These are phyloP conservation scores for Caenorhabditis sp. DNA, from an alignment of 2,888 invertebrate genomes.

Conservation along the genomic window DNA sequence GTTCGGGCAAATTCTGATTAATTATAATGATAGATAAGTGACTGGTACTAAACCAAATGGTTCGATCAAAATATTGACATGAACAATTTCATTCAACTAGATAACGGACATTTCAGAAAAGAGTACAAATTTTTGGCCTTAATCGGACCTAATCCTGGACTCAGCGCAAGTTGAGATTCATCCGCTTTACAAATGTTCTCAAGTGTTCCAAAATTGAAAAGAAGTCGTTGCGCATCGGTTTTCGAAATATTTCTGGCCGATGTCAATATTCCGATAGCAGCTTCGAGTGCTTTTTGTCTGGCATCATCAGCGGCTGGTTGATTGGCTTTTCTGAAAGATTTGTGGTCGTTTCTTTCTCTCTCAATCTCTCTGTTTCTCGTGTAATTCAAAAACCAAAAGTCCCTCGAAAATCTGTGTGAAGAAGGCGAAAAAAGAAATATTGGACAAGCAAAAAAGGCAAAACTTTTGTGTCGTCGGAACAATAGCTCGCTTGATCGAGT, in stretches of 20 bases:
- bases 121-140: conserved; percentile 60
- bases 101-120: conserved; percentile 51
- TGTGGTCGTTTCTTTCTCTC: background rate
- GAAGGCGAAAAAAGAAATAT: background rate
- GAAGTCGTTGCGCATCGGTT: conserved; percentile 63
- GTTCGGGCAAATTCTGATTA: too few species aligned
- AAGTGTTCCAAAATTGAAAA: conserved; percentile 62
- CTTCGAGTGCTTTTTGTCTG: conserved; percentile 42
- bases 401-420: background rate
- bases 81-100: conserved; percentile 9
- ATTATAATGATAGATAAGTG: too few species aligned
- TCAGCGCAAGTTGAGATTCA: conserved; percentile 55
- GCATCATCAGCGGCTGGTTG: conserved; percentile 22
- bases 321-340: background rate
- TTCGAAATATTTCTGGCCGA: conserved; percentile 61
- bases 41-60: too few species aligned
- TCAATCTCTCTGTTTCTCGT: background rate
- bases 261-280: conserved; percentile 62
- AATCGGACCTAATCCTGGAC: conserved; percentile 64
- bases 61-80: too few species aligned
- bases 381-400: background rate
- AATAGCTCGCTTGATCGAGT: conserved; percentile 22
- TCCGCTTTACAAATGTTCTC: conserved; percentile 52
- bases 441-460: conserved; percentile 9
- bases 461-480: conserved; percentile 8